A percentile compares a stretch with the other conserved stretches of the same genome.
These are phyloP conservation scores for Cremastinae sp. DNA, from an alignment of 2,888 invertebrate genomes.

Conservation along the genomic window DNA sequence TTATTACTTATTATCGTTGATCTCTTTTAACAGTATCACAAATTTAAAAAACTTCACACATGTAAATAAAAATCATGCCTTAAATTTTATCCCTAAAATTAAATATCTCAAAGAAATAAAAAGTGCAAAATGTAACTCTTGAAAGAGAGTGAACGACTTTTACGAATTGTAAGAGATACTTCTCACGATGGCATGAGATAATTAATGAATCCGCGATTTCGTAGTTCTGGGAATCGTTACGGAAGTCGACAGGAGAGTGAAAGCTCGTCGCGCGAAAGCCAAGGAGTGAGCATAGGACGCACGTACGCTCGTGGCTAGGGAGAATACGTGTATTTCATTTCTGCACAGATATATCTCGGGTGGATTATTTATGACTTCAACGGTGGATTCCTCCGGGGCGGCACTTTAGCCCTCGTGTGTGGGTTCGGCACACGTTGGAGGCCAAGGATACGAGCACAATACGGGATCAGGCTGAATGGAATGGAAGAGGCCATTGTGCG, in stretches of 20 bases:
- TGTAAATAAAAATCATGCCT: too few relatives aligned
- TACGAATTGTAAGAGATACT: too few relatives aligned
- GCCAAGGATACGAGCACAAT: conserved; percentile 42
- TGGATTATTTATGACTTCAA: conserved; percentile 23
- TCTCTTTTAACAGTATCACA: too few relatives aligned
- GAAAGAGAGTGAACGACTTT: too few relatives aligned
- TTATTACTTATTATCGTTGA: too few relatives aligned
- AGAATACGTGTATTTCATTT: conserved; percentile 2
- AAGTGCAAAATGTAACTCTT: too few relatives aligned
- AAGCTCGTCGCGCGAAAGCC: conserved; percentile 25
- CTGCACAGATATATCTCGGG: conserved; percentile 1
- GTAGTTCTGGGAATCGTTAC: conserved; percentile 10
- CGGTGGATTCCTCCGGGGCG: conserved; percentile 22
- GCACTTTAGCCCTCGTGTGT: conserved; percentile 24
- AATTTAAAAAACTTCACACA: too few relatives aligned
- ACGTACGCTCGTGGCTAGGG: background rate
- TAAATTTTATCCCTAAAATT: too few relatives aligned
- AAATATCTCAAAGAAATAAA: too few relatives aligned
- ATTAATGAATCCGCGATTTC: conserved; percentile 44
- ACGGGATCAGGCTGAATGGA: conserved; percentile 46
- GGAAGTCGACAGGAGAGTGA: conserved; percentile 40
- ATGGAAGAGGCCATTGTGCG: conserved; percentile 53
- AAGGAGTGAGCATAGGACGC: background rate
- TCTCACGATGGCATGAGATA: too few relatives aligned
- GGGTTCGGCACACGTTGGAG: conserved; percentile 49